Evolutionary conservation across 2,888 invertebrate genomes (phyloP).

Genomic region (Drosophila robusta): DNA sequence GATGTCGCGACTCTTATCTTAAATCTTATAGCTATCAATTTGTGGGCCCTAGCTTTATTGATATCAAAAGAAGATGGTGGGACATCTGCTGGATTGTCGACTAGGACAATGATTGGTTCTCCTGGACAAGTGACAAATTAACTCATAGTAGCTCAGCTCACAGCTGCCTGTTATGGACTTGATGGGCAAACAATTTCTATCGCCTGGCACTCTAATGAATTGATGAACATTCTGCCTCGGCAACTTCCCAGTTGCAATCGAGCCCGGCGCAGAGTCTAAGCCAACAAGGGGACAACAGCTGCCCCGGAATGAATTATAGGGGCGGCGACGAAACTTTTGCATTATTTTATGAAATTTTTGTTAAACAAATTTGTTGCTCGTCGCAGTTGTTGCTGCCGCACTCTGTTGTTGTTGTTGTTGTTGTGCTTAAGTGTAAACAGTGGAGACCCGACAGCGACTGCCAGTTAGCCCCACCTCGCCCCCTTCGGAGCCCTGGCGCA

Average conservation of each 20-base stretch:
- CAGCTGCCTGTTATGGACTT: slow-evolving; percentile 56
- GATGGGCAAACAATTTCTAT: slow-evolving; percentile 62
- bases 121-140: slow-evolving; percentile 55
- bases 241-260: slow-evolving; percentile 44
- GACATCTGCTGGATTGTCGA: slow-evolving; percentile 23
- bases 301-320: slow-evolving; percentile 57
- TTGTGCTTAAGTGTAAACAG: slow-evolving; percentile 66
- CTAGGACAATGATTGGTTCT: slow-evolving; percentile 13
- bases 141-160: slow-evolving; percentile 37
- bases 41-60: too few relatives aligned
- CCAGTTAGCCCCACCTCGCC: slow-evolving; percentile 15
- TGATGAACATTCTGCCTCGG: slow-evolving; percentile 52
- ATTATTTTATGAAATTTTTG: slow-evolving; percentile 80
- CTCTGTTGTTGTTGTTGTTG: slow-evolving; percentile 28
- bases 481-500: slow-evolving; percentile 35
- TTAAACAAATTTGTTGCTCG: slow-evolving; percentile 73
- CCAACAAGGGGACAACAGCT: slow-evolving; percentile 54
- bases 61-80: slow-evolving; percentile 1
- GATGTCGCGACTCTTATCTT: background rate
- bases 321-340: slow-evolving; percentile 61
- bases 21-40: background rate
- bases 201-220: slow-evolving; percentile 64
- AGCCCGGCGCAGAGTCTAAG: slow-evolving; percentile 20
- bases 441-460: slow-evolving; percentile 32
- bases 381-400: slow-evolving; percentile 27